Conservation (phyloP, 2,797 vertebrate species). For the Dipus sagitta region DNA sequence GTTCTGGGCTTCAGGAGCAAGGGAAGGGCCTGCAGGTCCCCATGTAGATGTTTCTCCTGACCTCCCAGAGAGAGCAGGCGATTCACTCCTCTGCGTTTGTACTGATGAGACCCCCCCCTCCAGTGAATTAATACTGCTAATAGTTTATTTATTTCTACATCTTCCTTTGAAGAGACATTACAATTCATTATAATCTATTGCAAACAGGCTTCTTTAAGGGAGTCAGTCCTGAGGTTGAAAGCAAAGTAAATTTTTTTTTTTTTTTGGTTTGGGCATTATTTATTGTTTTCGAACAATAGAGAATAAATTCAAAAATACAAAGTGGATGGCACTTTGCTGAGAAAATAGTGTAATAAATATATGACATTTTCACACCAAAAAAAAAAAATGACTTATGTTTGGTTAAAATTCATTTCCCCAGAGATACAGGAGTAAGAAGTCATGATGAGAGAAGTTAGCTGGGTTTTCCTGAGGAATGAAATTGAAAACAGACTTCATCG, state of each 20-base stretch:
- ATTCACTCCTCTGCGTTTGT: neutral
- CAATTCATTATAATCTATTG: slow-evolving; percentile 22
- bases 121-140: slow-evolving; percentile 15
- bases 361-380: slow-evolving; percentile 17
- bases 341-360: slow-evolving; percentile 21
- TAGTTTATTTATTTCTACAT: slow-evolving; percentile 46
- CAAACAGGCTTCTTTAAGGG: slow-evolving; percentile 34
- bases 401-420: slow-evolving; percentile 47
- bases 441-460: slow-evolving; percentile 35
- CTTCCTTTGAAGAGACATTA: slow-evolving; percentile 47
- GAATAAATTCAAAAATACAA: slow-evolving; percentile 57
- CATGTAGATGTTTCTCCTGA: neutral
- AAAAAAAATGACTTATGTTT: slow-evolving; percentile 20
- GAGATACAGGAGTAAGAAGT: slow-evolving; percentile 4
- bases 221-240: slow-evolving; percentile 2
- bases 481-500: slow-evolving; percentile 48
- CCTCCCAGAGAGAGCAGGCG: neutral
- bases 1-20: neutral
- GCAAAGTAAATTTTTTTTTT: neutral
- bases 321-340: neutral
- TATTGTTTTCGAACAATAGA: slow-evolving; percentile 53
- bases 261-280: slow-evolving; percentile 44
- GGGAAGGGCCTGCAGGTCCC: neutral
- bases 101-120: neutral
- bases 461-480: slow-evolving; percentile 39